Conservation (phyloP, 2,113 vertebrate genomes). For the Mionectes macconnelli region DNA sequence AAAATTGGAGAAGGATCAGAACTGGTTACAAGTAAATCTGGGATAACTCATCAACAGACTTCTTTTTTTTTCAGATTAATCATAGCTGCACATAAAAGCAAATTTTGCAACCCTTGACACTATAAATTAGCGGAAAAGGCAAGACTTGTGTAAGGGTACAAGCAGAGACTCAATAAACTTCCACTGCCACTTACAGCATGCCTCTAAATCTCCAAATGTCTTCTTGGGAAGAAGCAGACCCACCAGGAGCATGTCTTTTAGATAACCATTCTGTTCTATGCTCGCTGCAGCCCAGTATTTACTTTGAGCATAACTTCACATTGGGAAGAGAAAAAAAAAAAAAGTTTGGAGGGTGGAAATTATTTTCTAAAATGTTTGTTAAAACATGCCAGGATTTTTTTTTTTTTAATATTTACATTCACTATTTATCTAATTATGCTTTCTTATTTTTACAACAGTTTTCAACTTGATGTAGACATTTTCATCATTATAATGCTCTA, state of each 20-base stretch:
- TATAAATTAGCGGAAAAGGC: neutral
- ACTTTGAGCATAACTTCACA: neutral
- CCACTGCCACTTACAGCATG: neutral
- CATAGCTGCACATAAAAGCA: neutral
- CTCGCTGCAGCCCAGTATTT: neutral
- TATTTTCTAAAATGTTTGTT: neutral
- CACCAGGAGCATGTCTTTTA: neutral
- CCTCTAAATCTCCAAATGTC: neutral
- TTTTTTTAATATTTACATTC: neutral
- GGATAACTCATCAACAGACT: neutral
- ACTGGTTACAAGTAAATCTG: neutral
- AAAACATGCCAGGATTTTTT: neutral
- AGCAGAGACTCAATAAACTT: neutral
- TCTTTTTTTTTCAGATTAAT: neutral
- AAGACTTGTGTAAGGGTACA: neutral
- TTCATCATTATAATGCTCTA: fast-evolving
- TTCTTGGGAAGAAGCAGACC: neutral
- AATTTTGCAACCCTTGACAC: neutral
- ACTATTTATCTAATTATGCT: neutral
- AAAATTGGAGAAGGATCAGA: neutral
- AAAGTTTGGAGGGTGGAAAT: neutral
- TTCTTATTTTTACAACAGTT: neutral
- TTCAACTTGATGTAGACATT: neutral
- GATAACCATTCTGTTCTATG: neutral
- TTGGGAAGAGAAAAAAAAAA: too few species aligned